phyloP scores from a whole-genome alignment of 2,888 invertebrate species.

The Cenopis cana region DNA sequence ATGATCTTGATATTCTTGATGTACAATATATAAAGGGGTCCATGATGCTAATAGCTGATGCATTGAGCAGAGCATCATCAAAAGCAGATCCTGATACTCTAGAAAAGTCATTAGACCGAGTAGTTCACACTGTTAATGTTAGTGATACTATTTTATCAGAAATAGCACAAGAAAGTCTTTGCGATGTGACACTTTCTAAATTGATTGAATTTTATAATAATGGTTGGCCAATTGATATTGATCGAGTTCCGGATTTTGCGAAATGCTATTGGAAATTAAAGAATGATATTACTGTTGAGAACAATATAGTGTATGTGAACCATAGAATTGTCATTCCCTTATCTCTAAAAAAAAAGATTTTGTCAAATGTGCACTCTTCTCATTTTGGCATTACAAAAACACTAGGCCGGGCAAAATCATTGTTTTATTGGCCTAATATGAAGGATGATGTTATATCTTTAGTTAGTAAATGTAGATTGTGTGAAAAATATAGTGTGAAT shows the following conservation, averaged over 20 bases:
- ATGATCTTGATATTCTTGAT: slow-evolving; percentile 25
- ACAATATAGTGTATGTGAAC: slow-evolving; percentile 17
- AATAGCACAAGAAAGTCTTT: background rate
- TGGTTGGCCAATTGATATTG: slow-evolving; percentile 23
- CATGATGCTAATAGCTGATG: slow-evolving; percentile 19
- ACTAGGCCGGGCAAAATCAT: background rate
- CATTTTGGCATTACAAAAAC: slow-evolving; percentile 31
- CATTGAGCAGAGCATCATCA: slow-evolving; percentile 12
- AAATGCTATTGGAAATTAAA: slow-evolving; percentile 24
- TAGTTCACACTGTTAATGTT: slow-evolving; percentile 19
- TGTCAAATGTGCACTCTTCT: slow-evolving; percentile 15
- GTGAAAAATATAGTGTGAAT: slow-evolving; percentile 31
- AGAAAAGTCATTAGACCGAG: slow-evolving; percentile 8
- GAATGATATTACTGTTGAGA: slow-evolving; percentile 29
- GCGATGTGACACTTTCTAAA: background rate
- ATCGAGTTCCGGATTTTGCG: slow-evolving; percentile 11
- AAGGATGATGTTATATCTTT: background rate
- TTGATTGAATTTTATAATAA: slow-evolving; percentile 11
- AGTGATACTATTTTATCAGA: slow-evolving; percentile 8
- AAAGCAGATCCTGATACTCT: slow-evolving; percentile 12
- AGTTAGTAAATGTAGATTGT: slow-evolving; percentile 12
- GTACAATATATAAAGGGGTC: slow-evolving; percentile 22
- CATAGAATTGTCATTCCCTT: slow-evolving; percentile 22
- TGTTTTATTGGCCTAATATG: too few relatives aligned
- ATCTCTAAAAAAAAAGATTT: slow-evolving; percentile 4